Base-by-base conservation (phyloP, 2,113 vertebrate genomes). In the Melanerpes formicivorus region DNA sequence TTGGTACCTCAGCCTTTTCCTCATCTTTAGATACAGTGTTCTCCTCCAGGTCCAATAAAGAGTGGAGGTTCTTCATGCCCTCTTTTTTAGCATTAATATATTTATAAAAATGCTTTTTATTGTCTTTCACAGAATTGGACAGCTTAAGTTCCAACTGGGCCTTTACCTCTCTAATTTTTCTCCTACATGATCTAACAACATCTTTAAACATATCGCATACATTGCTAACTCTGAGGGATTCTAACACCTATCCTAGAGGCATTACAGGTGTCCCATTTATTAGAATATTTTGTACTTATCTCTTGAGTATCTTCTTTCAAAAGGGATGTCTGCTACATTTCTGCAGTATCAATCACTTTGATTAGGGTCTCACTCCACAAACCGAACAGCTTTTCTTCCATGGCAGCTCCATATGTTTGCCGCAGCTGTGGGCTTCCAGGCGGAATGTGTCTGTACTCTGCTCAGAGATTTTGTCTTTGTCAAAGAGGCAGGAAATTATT, bases 371-470 rank as follows among this genome's bases (percentile, higher is more conserved):
- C 95, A 89, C 85, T 93, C 88, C 95, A 93, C 66, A 95, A 97
- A 97, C 88, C 30, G 71, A 95, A 94, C 91, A 96, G 95, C 96
- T 98, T 97, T 93, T 97, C 96, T 97, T 96, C 95, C 97, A 92
- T 88, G 96, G 96, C 84, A 96, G 95, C 92, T 95, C 98, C 97
- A 96, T 98, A 98, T 98, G 98, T 96, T 97, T 97, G 52, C 82
- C 96, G 94, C 98, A 98, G 98, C 98, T 98, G 98, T 98, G 98
- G 84, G 80, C 97, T 97, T 95, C 91, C 94, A 95, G 84, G 92
- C 83, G 80, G 93, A 96, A 96, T 66, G 74, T 83, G 84, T 93
- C 91, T 75, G 14, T 76, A 29, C 90, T 93, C 67, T 86, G 87
- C 62, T 97, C 56, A 76, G 87, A 96, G 90, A 95, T 92, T 96